Percentiles rank a stretch among this genome's conserved stretches.
Conservation (phyloP, 2,113 vertebrate genomes). For the Pelobates fuscus region DNA sequence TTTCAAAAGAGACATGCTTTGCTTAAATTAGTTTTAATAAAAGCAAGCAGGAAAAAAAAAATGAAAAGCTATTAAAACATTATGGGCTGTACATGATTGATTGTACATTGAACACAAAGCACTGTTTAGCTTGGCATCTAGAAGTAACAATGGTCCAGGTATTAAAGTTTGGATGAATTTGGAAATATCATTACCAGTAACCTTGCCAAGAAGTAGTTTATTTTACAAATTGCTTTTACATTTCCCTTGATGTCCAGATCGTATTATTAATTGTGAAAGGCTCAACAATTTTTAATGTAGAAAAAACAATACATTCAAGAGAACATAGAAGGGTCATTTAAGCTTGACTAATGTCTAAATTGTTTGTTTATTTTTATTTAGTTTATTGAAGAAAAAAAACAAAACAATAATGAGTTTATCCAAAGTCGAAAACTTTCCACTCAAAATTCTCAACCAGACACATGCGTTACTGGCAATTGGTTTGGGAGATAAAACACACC, state of each 20-base stretch:
- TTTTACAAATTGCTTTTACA: conserved; percentile 49
- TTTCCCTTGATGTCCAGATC: conserved; percentile 38
- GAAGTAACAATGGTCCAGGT: conserved; percentile 27
- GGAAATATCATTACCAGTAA: conserved; percentile 45
- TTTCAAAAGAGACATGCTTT: conserved; percentile 1
- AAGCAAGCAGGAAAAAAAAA: not conserved
- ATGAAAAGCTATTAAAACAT: conserved; percentile 2
- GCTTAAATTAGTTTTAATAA: conserved; percentile 23
- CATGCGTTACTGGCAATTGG: no score
- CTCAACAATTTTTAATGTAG: conserved; percentile 7
- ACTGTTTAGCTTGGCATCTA: conserved; percentile 35
- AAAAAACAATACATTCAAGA: not conserved
- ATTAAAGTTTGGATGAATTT: conserved; percentile 27
- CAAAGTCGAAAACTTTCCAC: no score
- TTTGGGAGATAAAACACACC: no score
- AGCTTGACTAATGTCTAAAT: no score
- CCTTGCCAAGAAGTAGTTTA: conserved; percentile 42
- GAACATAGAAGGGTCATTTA: not conserved
- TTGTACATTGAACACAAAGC: conserved; percentile 16
- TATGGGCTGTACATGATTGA: conserved; percentile 21
- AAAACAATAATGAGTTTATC: no score
- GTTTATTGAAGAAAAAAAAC: no score
- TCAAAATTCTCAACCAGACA: no score
- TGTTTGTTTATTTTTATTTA: no score
- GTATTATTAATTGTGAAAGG: conserved; percentile 35